These are phyloP conservation scores for Drosophila bocki DNA, from an alignment of 1,140 invertebrate genomes.

Conservation along the genomic window DNA sequence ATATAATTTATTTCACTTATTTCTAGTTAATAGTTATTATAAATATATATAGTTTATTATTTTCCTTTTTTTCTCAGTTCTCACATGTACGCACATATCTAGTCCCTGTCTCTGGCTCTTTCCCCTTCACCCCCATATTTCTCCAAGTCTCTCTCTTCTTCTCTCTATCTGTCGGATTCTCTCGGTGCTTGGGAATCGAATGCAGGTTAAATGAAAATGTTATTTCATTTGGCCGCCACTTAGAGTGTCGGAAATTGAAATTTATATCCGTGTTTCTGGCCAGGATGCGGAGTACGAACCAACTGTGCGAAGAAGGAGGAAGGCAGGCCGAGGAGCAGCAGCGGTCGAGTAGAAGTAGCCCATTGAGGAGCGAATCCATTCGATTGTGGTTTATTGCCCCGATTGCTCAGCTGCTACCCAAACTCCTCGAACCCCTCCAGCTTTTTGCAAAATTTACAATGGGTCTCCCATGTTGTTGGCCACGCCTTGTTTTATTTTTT, in stretches of 20 bases:
- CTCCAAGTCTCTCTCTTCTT: background rate
- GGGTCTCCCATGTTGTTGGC: background rate
- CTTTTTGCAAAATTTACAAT: conserved; percentile 31
- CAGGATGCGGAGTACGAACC: conserved; percentile 46
- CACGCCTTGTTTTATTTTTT: conserved; percentile 8
- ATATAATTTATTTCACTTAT: too few relatives aligned
- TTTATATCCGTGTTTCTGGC: conserved; percentile 84
- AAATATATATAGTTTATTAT: background rate
- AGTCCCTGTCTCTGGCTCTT: conserved; percentile 9
- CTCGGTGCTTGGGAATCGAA: conserved; percentile 66
- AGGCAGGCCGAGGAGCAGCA: background rate
- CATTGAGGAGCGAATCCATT: conserved; percentile 72
- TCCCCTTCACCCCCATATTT: conserved; percentile 5
- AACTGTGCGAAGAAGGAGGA: background rate
- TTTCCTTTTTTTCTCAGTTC: conserved; percentile 7
- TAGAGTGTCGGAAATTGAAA: conserved; percentile 85
- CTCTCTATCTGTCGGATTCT: conserved; percentile 23
- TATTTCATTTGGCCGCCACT: conserved; percentile 85
- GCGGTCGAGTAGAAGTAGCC: conserved; percentile 41
- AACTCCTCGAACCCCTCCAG: background rate
- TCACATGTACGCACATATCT: conserved; percentile 26
- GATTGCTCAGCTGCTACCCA: conserved; percentile 76
- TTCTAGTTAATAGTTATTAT: background rate
- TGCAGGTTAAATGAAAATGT: conserved; percentile 85
- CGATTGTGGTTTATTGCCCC: conserved; percentile 81